Evolutionary conservation across 64 coral and sea anemone genomes (phyloP).

Genomic region (Catalaphyllia jardinei): DNA sequence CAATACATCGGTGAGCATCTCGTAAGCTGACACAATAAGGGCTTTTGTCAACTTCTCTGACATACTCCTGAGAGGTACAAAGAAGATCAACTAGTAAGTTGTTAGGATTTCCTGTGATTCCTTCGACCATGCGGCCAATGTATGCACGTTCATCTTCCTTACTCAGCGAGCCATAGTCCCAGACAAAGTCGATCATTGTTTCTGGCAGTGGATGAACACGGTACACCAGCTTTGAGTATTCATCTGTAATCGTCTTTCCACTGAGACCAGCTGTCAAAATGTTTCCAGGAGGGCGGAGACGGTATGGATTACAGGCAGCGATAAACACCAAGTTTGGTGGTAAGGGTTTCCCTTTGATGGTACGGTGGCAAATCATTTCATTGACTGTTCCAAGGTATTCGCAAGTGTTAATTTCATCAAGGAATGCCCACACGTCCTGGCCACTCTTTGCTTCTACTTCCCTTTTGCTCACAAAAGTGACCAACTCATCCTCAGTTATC

Average conservation of each 20-base stretch:
- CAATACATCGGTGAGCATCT: slow-evolving; percentile 74
- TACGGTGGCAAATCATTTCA: slow-evolving; percentile 81
- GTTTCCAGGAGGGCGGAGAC: slow-evolving; percentile 61
- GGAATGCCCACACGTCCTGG: slow-evolving; percentile 64
- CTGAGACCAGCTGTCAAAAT: slow-evolving; percentile 67
- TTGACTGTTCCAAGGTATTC: slow-evolving; percentile 83
- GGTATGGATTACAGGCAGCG: slow-evolving; percentile 86
- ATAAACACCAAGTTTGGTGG: slow-evolving; percentile 68
- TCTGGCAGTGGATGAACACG: slow-evolving; percentile 87
- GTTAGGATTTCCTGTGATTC: not conserved
- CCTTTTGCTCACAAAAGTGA: slow-evolving; percentile 33
- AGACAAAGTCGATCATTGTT: slow-evolving; percentile 93
- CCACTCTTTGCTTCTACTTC: slow-evolving; percentile 28
- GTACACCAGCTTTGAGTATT: slow-evolving; percentile 84
- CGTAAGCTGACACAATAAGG: slow-evolving; percentile 82
- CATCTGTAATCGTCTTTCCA: slow-evolving; percentile 69
- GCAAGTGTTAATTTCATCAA: slow-evolving; percentile 95
- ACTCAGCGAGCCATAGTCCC: slow-evolving; percentile 87
- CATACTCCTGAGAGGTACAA: slow-evolving; percentile 63
- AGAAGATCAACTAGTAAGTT: slow-evolving; percentile 64
- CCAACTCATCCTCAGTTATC: slow-evolving; percentile 44
- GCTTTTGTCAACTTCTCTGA: slow-evolving; percentile 62
- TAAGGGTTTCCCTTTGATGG: slow-evolving; percentile 52
- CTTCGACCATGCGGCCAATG: slow-evolving; percentile 75
- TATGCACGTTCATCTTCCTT: slow-evolving; percentile 66